phyloP scores from a whole-genome alignment of 2,797 vertebrate species.

The Botia kubotai region DNA sequence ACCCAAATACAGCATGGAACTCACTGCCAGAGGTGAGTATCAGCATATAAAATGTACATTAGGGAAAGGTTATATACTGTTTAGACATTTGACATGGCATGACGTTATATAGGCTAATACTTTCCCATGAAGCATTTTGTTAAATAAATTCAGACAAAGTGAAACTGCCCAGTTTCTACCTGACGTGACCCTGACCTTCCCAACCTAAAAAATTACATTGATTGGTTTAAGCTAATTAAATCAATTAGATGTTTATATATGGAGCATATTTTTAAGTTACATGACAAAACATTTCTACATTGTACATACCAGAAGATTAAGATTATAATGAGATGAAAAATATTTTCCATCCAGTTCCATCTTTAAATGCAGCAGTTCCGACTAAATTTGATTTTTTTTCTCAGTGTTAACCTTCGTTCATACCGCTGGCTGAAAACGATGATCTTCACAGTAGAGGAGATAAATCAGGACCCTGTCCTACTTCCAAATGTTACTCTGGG shows the following conservation, averaged over 20 bases:
- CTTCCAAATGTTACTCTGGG: slow-evolving; percentile 67
- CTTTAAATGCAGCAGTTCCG: neutral
- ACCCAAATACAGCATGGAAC: slow-evolving; percentile 3
- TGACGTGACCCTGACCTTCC: neutral
- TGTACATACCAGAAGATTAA: neutral
- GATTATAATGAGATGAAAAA: too few relatives aligned
- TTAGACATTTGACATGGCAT: too few relatives aligned
- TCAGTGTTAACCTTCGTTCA: slow-evolving; percentile 55
- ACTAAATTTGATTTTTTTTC: neutral
- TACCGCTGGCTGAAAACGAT: slow-evolving; percentile 67
- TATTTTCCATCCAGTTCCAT: too few relatives aligned
- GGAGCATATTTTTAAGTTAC: neutral
- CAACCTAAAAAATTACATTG: neutral
- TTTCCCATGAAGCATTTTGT: too few relatives aligned
- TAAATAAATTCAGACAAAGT: neutral
- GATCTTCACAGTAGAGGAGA: slow-evolving; percentile 63
- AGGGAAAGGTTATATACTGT: neutral
- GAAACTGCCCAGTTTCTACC: neutral
- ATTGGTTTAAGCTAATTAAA: too few relatives aligned
- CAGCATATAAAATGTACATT: neutral
- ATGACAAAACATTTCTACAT: neutral
- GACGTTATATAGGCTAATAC: too few relatives aligned
- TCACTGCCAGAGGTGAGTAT: slow-evolving; percentile 55
- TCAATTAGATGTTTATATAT: neutral
- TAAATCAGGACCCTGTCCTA: slow-evolving; percentile 63